Evolutionary conservation across 2,797 vertebrate species (phyloP), one percentile per base, ranked within the genome.

Genomic region (Mallotus villosus): DNA sequence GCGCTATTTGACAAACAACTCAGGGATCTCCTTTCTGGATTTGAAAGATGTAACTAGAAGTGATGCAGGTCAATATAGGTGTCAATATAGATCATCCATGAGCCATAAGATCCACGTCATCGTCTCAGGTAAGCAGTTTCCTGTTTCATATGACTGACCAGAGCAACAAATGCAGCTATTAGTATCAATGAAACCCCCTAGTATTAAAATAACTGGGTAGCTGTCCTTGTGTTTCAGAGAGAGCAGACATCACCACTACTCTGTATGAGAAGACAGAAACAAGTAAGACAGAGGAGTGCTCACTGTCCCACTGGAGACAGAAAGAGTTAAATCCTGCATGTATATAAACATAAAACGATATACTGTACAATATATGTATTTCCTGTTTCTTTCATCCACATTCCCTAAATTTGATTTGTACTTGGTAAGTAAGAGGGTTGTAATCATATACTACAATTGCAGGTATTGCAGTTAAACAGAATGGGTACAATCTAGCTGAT

Each of bases 1-100:
- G 81, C 0, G 7, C 2, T 0, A 0, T 0, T 0, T 0, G 1
- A 2, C 2, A 0, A 0, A 1, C 0, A 4, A 0, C 0, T 1
- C n/a, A 0, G 64, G 66, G 0, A 37, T 0, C 0, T 71, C 24
- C 0, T 17, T 2, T 68, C 27, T 90, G 67, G 2, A n/a, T 1
- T 82, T 89, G 14, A 4, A 51, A 6, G 72, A 27, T 0, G 1
- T 83, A 2, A 32, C 12, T 11, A 24, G 0, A 9, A 76, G 0
- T 0, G 75, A 90, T 66, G 51, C 71, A 0, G 84, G 87, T 57
- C 0, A 1, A 0, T 88, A 85, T 71, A 41, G 0, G 0, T 87
- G 87, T 74, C 0, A 0, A 1, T 0, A 0, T 60, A 27, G 1
- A 53, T 0, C 0, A 0, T 0, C 0, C 1, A 0, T 63, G 19